Conservation (phyloP, 2,113 vertebrate species). For the Saimiri boliviensis region DNA sequence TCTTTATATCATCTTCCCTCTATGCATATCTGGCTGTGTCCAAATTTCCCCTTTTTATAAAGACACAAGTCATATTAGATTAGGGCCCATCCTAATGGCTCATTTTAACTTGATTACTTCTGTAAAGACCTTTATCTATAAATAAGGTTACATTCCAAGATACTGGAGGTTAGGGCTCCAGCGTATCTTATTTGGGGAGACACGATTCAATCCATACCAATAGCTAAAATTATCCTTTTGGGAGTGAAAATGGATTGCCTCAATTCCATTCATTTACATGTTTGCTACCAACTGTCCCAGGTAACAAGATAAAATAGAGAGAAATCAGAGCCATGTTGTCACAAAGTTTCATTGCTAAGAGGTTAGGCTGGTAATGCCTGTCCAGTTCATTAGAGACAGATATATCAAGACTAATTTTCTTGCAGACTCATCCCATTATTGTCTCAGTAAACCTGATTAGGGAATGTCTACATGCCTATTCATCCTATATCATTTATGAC, state of each 20-base stretch:
- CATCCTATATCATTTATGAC: neutral
- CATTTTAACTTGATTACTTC: neutral
- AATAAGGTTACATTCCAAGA: neutral
- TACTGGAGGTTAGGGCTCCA: neutral
- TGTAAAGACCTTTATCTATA: neutral
- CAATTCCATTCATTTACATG: neutral
- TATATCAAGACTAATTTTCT: neutral
- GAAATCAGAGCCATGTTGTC: neutral
- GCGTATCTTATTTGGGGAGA: neutral
- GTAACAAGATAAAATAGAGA: constrained; percentile 17
- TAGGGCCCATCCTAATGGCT: neutral
- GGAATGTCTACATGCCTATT: neutral
- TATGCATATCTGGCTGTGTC: neutral
- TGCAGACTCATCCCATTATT: neutral
- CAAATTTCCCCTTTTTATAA: neutral
- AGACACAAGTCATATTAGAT: neutral
- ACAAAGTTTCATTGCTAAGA: neutral
- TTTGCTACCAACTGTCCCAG: neutral
- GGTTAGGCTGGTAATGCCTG: neutral
- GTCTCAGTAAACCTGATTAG: neutral
- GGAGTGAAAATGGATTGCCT: neutral
- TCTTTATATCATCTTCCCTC: neutral
- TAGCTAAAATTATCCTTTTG: neutral
- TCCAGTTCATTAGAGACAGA: neutral
- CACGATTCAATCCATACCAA: neutral